A percentile compares a stretch with the other conserved stretches of the same genome.
Evolutionary conservation across 2,113 vertebrate genomes (phyloP).

Genomic region (Antechinus flavipes): DNA sequence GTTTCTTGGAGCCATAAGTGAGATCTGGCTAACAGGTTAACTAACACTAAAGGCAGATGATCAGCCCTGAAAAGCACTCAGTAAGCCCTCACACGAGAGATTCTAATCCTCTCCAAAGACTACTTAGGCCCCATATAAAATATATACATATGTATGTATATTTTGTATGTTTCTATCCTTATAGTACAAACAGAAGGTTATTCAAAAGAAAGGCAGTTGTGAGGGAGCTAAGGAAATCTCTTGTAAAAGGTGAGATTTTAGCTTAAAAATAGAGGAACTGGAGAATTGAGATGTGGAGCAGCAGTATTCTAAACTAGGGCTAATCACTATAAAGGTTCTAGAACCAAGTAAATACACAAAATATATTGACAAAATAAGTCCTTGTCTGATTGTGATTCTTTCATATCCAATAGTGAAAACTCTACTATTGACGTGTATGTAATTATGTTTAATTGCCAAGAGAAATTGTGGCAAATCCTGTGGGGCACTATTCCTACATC

Average conservation of each 20-base stretch:
- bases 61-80: neutral
- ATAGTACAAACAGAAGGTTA: neutral
- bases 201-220: neutral
- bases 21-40: neutral
- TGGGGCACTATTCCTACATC: neutral
- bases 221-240: neutral
- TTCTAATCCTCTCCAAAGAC: neutral
- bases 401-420: neutral
- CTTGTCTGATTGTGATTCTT: neutral
- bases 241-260: neutral
- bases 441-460: neutral
- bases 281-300: neutral
- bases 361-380: neutral
- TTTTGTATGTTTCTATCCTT: neutral
- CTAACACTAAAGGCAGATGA: neutral
- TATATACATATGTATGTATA: neutral
- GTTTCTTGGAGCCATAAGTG: neutral
- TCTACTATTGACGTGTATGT: neutral
- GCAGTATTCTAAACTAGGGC: neutral
- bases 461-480: neutral
- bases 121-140: neutral
- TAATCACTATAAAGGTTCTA: neutral
- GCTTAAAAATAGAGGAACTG: neutral
- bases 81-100: neutral
- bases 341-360: neutral